These are phyloP conservation scores for Oncopeltus fasciatus DNA, from an alignment of 1,140 invertebrate genomes.

Conservation along the genomic window DNA sequence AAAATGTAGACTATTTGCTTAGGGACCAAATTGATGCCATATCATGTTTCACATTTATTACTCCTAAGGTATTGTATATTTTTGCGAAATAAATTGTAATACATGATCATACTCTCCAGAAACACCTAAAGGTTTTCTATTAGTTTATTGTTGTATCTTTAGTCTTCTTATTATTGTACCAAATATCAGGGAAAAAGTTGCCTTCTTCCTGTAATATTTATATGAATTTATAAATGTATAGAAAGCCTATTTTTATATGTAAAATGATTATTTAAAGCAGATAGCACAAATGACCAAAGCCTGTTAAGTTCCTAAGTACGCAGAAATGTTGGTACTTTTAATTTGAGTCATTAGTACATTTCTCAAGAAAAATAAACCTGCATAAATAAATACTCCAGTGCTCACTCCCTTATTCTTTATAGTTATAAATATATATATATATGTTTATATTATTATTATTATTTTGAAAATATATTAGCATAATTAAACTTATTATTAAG, in stretches of 20 bases:
- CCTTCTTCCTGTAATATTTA: background rate
- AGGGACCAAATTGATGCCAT: slow-evolving; percentile 5
- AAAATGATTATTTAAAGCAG: background rate
- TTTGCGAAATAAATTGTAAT: too few relatives aligned
- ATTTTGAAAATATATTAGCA: background rate
- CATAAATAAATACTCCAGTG: slow-evolving; percentile 11
- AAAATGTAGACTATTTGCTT: background rate
- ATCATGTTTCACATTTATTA: background rate
- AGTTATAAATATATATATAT: background rate
- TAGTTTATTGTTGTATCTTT: background rate
- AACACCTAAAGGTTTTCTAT: background rate
- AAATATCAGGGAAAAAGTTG: slow-evolving; percentile 7
- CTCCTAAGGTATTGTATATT: too few relatives aligned
- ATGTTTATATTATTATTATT: background rate
- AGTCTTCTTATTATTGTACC: slow-evolving; percentile 4
- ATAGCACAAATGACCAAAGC: slow-evolving; percentile 10
- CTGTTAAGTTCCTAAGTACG: slow-evolving; percentile 9
- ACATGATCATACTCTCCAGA: background rate
- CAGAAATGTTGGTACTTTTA: background rate
- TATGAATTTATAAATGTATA: background rate
- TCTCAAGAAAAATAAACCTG: too few relatives aligned
- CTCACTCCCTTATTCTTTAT: background rate
- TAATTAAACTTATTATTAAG: too few relatives aligned
- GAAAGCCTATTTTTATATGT: background rate
- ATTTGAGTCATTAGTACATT: background rate